Base-by-base conservation (phyloP, 2,113 vertebrate species). In the Gadus macrocephalus region DNA sequence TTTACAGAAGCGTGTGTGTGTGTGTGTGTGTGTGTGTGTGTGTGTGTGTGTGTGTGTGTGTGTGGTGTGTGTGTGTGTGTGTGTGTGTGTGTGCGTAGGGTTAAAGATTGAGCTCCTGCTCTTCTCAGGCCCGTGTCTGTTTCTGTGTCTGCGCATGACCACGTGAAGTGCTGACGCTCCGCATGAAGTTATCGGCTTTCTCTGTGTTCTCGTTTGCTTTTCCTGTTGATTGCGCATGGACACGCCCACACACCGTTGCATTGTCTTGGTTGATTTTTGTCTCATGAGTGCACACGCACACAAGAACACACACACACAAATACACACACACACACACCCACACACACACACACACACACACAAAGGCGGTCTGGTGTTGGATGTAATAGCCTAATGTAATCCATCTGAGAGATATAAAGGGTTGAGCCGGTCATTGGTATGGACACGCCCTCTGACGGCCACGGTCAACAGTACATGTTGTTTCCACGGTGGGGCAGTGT, bases 381-480 rank as follows among this genome's bases (percentile, higher is more conserved):
- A 83, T 83, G 78, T 71, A 78, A 75, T 86, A 88, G 86, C 86
- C 84, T 85, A 70, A 66, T 77, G 71, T 85, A 86, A 89, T 85
- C 84, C 53, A 81, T 71, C 38, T 64, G 72, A 82, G 79, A 81
- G 85, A 81, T 87, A 83, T 83, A 74, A 81, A 78, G 65, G 78
- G 68, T 80, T 83, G 69, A 83, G 70, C 72, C 31, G 62, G 69
- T 78, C 75, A 75, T 76, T 35, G 42, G 42, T 9, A 14, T 49
- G 8, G 42, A 49, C 11, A 12, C 42, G 1, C 42, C 12, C 8
- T 49, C 12, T 7, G 42, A 49, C n/a, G n/a, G 8, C 42, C 42
- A 49, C 9, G 11, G 42, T 49, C 9, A 9, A 49, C 69, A 75
- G 69, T 67, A 83, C n/a, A 58, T 58, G 5, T 84, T 78, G 72